Percentiles rank a stretch among this genome's conserved stretches.
Conservation (phyloP, 2,797 vertebrate genomes). For the Sparidentex hasta region DNA sequence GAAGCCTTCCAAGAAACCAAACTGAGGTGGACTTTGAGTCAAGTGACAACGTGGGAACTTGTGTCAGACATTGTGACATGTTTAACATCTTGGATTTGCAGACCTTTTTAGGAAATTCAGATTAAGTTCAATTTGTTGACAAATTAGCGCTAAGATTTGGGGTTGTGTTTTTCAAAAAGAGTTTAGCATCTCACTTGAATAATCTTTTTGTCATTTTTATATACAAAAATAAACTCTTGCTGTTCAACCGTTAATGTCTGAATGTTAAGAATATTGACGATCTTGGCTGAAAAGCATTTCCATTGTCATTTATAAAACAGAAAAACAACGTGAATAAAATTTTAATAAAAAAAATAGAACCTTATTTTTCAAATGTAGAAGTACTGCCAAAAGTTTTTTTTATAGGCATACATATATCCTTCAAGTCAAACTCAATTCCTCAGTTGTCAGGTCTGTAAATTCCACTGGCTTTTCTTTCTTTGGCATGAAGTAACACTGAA, state of each 20-base stretch:
- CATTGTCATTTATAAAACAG: neutral
- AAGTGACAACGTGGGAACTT: constrained; percentile 29
- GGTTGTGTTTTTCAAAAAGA: neutral
- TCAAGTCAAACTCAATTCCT: too few relatives aligned
- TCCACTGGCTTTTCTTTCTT: too few relatives aligned
- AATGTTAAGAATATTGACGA: neutral
- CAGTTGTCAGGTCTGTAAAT: too few relatives aligned
- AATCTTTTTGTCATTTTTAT: neutral
- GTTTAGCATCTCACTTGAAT: neutral
- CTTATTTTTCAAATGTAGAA: neutral
- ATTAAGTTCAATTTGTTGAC: neutral
- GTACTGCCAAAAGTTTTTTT: neutral
- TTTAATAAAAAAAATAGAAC: neutral
- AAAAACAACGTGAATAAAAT: neutral
- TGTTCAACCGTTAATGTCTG: neutral
- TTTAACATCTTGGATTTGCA: constrained; percentile 3
- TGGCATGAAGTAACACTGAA: too few relatives aligned
- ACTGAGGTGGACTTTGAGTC: neutral
- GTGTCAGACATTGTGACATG: constrained; percentile 9
- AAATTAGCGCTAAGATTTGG: neutral
- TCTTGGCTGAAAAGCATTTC: neutral
- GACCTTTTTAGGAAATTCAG: neutral
- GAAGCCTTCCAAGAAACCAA: constrained; percentile 17
- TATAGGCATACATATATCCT: neutral
- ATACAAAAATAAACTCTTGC: neutral